Base-by-base conservation (phyloP, 2,888 invertebrate genomes). In the Agrochola circellaris region DNA sequence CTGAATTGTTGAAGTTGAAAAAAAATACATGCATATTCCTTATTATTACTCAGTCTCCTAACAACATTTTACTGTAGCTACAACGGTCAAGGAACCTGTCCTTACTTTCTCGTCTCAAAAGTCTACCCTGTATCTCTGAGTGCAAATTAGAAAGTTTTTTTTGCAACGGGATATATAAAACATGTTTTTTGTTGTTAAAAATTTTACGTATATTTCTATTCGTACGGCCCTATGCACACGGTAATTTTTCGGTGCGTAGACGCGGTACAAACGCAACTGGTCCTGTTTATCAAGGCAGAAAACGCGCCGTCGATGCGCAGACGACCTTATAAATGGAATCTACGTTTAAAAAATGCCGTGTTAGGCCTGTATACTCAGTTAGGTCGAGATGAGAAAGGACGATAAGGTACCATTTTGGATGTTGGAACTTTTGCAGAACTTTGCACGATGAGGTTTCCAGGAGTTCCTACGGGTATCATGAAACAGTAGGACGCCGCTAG, bases 391-490 rank as follows among this genome's bases (percentile, higher is more conserved):
- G 23, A 51, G 1, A 48, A 23, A 72, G 26, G 2, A 34, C 17
- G 3, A 2, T 87, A 20, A 23, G 15, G 8, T 88, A 95, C 96
- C 95, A 96, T 95, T 90, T 94, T 93, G 0, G 5, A 5, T 2
- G 95, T 95, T 1, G 95, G 91, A 65, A 97, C 90, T 51, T 89
- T 92, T 0, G 96, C 97, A 58, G 94, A 92, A 74, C 95, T 89
- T 71, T 96, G 93, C 3, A 96, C 95, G 7, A 97, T 93, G 0
- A 97, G 95, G 85, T 97, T 97, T 0, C 97, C 96, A 4, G 97
- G 97, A 5, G 97, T 97, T 0, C 97, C 97, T 7, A 97, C 97
- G 0, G 97, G 97, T 6, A 97, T 84, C 91, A 96, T 94, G 74
- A 96, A 97, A 66, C 94, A 93, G 72, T 81, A 95, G 0, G 96